Evolutionary conservation across 2,113 vertebrate species (phyloP).

Genomic region (Mus spicilegus): DNA sequence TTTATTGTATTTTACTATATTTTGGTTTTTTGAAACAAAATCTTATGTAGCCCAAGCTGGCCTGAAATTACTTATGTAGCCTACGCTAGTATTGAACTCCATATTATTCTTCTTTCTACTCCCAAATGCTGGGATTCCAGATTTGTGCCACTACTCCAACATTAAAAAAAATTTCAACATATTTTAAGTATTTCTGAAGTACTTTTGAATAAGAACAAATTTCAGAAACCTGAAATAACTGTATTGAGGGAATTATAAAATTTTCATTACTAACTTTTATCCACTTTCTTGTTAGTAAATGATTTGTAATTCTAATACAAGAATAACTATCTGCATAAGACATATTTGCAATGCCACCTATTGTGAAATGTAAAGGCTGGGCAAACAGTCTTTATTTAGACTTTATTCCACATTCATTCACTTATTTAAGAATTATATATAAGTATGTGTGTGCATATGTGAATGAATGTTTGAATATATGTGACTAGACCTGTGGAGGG

Average conservation of each 20-base stretch:
- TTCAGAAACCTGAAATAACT: neutral
- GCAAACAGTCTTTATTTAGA: neutral
- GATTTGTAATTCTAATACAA: neutral
- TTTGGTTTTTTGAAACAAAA: neutral
- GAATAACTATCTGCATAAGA: neutral
- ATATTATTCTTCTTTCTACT: neutral
- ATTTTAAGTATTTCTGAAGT: constrained; percentile 16
- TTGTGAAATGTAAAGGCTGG: neutral
- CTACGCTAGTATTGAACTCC: neutral
- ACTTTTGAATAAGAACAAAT: neutral
- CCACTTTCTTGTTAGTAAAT: neutral
- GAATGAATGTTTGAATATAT: neutral
- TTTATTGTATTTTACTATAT: neutral
- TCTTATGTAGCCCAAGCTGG: neutral
- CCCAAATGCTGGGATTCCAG: neutral
- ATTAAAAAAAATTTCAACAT: neutral
- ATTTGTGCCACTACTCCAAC: neutral
- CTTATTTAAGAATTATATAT: neutral
- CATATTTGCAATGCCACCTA: neutral
- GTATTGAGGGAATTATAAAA: neutral
- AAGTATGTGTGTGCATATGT: too few relatives aligned
- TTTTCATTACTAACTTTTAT: neutral
- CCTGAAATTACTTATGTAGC: neutral
- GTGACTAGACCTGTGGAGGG: neutral
- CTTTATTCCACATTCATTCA: neutral